Evolutionary conservation across 1,140 invertebrate species (phyloP).

Genomic region (Ruditapes philippinarum): DNA sequence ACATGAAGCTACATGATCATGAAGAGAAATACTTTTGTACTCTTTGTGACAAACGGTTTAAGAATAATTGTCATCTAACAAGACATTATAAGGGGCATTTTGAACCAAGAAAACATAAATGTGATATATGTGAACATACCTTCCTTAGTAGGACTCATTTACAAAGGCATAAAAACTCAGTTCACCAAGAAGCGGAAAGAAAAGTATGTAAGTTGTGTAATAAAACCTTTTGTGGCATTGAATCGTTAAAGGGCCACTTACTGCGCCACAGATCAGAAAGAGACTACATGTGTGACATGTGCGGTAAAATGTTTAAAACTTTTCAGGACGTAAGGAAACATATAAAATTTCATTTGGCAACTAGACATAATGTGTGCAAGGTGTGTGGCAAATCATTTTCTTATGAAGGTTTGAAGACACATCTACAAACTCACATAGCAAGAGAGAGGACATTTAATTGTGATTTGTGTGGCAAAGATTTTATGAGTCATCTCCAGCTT

Average conservation of each 20-base stretch:
- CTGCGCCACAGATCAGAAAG: not conserved
- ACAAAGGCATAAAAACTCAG: not conserved
- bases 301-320: not conserved
- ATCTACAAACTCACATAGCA: no score
- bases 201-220: not conserved
- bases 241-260: not conserved
- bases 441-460: not conserved
- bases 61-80: not conserved
- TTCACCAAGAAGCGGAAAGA: no score
- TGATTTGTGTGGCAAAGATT: no score
- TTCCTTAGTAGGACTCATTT: not conserved
- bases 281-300: not conserved
- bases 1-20: not conserved
- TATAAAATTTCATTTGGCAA: not conserved
- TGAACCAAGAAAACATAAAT: not conserved
- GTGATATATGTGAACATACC: not conserved
- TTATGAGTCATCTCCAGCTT: no score
- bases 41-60: not conserved
- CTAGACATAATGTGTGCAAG: not conserved
- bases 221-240: no score
- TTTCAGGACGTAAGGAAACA: not conserved
- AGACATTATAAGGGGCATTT: not conserved
- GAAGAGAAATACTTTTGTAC: not conserved
- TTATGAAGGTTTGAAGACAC: no score
- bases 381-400: not conserved